Percentiles rank a stretch among this genome's conserved stretches.
These are phyloP conservation scores for Papilio xuthus DNA, from an alignment of 1,140 invertebrate genomes.

Conservation along the genomic window DNA sequence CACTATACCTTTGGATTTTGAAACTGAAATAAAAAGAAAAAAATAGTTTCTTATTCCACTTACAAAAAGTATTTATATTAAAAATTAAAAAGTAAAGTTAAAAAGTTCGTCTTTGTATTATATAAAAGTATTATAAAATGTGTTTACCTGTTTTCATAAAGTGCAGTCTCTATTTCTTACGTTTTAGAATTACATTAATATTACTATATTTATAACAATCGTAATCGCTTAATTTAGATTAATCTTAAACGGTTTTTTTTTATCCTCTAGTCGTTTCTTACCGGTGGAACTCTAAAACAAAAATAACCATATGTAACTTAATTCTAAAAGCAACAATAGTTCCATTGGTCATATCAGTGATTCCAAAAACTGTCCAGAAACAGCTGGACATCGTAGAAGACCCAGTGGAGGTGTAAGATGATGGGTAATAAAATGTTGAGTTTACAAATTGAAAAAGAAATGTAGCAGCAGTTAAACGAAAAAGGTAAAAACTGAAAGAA, in stretches of 20 bases:
- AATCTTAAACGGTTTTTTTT: slow-evolving; percentile 19
- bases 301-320: slow-evolving; percentile 30
- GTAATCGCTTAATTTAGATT: slow-evolving; percentile 17
- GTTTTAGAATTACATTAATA: slow-evolving; percentile 2
- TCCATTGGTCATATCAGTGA: not conserved
- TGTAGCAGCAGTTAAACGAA: not conserved
- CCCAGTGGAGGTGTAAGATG: too few species aligned
- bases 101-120: slow-evolving; percentile 12
- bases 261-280: slow-evolving; percentile 42
- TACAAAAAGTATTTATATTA: not conserved
- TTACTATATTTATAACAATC: slow-evolving; percentile 5
- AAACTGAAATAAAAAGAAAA: slow-evolving; percentile 15
- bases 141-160: not conserved
- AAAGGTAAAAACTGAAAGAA: not conserved
- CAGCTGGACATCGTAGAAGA: too few species aligned
- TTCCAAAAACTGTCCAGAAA: not conserved
- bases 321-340: not conserved
- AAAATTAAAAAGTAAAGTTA: not conserved
- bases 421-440: too few species aligned
- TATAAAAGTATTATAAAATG: not conserved
- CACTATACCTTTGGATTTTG: slow-evolving; percentile 17
- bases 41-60: too few species aligned
- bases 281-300: slow-evolving; percentile 51
- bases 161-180: not conserved
- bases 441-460: not conserved